These are phyloP conservation scores for Campoletis sonorensis DNA, from an alignment of 1,140 invertebrate genomes.

Conservation along the genomic window DNA sequence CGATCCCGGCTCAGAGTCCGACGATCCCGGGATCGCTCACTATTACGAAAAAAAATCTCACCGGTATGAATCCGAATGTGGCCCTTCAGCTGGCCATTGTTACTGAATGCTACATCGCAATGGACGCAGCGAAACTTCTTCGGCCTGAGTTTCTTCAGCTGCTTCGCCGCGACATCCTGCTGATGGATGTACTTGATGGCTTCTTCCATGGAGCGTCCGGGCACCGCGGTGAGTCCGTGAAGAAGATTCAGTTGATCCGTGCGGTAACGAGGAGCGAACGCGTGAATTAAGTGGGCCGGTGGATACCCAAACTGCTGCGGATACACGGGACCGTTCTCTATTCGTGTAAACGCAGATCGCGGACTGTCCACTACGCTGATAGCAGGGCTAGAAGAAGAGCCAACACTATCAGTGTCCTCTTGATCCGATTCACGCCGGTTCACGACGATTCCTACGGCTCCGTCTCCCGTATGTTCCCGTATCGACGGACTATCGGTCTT, in stretches of 20 bases:
- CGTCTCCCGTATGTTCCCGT: neutral
- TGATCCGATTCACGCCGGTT: constrained; percentile 10
- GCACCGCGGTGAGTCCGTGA: constrained; percentile 33
- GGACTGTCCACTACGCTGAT: constrained; percentile 12
- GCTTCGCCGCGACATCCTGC: constrained; percentile 66
- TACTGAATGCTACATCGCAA: constrained; percentile 93
- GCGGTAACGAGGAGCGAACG: neutral
- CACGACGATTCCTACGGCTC: neutral
- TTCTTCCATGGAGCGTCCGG: constrained; percentile 53
- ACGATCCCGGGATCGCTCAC: too few species aligned
- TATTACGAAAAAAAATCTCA: too few species aligned
- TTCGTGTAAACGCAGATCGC: constrained; percentile 42
- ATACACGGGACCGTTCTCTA: constrained; percentile 7
- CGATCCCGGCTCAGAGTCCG: too few species aligned
- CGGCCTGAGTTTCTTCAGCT: constrained; percentile 85
- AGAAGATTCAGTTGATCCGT: neutral
- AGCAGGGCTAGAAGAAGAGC: neutral
- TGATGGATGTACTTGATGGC: constrained; percentile 65
- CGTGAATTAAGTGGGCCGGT: neutral
- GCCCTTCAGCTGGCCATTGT: constrained; percentile 94
- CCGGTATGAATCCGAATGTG: constrained; percentile 95
- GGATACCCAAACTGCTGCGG: constrained; percentile 2
- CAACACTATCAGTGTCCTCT: constrained; percentile 8
- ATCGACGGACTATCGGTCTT: neutral
- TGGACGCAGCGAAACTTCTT: constrained; percentile 93